Evolutionary conservation across 2,888 invertebrate genomes (phyloP).

Genomic region (Ceramica pisi): DNA sequence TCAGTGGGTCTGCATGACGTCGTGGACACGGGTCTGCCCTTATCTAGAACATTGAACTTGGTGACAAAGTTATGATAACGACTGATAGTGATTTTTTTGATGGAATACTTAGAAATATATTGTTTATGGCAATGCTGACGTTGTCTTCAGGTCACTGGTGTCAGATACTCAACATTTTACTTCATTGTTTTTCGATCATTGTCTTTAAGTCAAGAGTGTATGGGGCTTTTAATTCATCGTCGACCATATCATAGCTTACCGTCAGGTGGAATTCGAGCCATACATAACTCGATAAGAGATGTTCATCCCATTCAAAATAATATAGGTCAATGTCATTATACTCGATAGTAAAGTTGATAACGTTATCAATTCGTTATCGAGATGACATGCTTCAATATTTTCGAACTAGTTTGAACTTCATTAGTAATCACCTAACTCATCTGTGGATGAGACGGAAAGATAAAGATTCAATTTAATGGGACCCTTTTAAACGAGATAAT

Average conservation of each 20-base stretch:
- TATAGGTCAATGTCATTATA: constrained; percentile 27
- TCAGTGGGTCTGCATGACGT: constrained; percentile 33
- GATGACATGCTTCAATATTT: neutral
- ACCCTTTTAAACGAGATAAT: neutral
- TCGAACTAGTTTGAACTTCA: neutral
- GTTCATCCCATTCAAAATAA: neutral
- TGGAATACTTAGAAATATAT: neutral
- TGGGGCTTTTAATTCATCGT: too few relatives aligned
- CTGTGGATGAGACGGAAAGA: neutral
- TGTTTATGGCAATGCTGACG: neutral
- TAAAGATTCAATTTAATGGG: neutral
- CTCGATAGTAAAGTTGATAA: constrained; percentile 16
- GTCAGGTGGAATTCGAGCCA: too few relatives aligned
- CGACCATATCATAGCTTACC: too few relatives aligned
- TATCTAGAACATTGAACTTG: constrained; percentile 60
- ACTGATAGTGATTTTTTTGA: neutral
- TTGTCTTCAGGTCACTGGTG: neutral
- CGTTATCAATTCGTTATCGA: constrained; percentile 19
- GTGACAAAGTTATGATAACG: constrained; percentile 20
- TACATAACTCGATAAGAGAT: neutral
- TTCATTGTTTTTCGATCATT: neutral
- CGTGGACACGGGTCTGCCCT: neutral
- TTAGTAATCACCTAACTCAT: neutral
- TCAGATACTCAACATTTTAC: neutral
- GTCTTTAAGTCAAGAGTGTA: too few relatives aligned